Base-by-base conservation (phyloP, 2,797 vertebrate species). In the Sebastiscus tertius region DNA sequence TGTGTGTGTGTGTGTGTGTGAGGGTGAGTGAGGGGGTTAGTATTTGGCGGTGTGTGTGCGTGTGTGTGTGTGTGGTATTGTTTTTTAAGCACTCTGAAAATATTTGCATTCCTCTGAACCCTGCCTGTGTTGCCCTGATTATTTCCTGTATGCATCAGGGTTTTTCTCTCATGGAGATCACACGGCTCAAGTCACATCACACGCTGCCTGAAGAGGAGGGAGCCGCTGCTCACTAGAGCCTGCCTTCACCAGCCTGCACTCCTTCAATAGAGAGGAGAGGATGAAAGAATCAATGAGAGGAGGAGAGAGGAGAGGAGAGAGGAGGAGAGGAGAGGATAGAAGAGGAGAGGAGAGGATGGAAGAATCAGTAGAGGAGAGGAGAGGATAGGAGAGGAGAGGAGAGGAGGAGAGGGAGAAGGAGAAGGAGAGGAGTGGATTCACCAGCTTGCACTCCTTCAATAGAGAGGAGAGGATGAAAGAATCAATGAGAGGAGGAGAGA, bases 21-120 rank as follows among this genome's bases (percentile, higher is more conserved):
- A 82, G 69, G 62, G 77, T 59, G 74, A 10, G 13, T 4, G 27
- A 1, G 66, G 8, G 26, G n/a, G 29, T 2, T 7, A 13, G 64
- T 26, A 8, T 66, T 49, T 67, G 65, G 65, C 11, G 9, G 26
- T 92, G 89, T 85, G 26, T 79, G 89, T 85, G 84, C 92, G 89
- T 85, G 76, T 69, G 39, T 68, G 29, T 79, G 89, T 86, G 31
- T 79, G 89, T 85, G 84, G 91, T 90, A 92, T 93, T 95, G 90
- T 94, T 93, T 94, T 94, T 93, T 91, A 93, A 93, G 89, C 87
- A 77, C 92, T 94, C 85, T 84, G 87, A 93, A 93, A 93, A 94
- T 94, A 96, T 96, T 96, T 95, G 94, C 95, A 95, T 95, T 94
- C 87, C 90, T 96, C 93, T 94, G 93, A 96, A 95, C 90, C 79